phyloP scores from a whole-genome alignment of 2,113 vertebrate species.

The Callospermophilus lateralis region DNA sequence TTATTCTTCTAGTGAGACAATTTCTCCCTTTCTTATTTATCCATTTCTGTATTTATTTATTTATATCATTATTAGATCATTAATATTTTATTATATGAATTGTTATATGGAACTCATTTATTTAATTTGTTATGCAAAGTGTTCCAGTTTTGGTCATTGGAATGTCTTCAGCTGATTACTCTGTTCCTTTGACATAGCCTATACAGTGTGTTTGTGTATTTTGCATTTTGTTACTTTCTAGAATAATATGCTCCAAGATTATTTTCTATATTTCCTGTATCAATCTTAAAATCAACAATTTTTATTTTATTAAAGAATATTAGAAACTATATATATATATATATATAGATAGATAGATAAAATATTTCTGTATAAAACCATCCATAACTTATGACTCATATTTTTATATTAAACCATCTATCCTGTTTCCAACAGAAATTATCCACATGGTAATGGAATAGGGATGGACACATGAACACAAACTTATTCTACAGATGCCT shows the following conservation, averaged over 20 bases:
- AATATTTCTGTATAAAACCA: neutral
- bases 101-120: neutral
- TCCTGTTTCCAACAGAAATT: neutral
- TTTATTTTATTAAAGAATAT: neutral
- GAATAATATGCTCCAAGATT: neutral
- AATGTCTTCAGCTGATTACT: neutral
- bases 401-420: too few relatives aligned
- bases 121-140: neutral
- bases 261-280: neutral
- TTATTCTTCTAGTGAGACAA: neutral
- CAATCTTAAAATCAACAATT: neutral
- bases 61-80: neutral
- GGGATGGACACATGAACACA: neutral
- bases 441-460: neutral
- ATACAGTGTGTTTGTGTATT: neutral
- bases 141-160: too few relatives aligned
- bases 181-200: neutral
- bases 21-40: neutral
- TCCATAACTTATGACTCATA: neutral
- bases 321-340: neutral
- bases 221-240: neutral
- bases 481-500: neutral
- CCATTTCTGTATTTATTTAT: too few relatives aligned
- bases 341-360: neutral
- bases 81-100: neutral